phyloP scores from a whole-genome alignment of 2,888 invertebrate species.

The Prosapia bicincta region DNA sequence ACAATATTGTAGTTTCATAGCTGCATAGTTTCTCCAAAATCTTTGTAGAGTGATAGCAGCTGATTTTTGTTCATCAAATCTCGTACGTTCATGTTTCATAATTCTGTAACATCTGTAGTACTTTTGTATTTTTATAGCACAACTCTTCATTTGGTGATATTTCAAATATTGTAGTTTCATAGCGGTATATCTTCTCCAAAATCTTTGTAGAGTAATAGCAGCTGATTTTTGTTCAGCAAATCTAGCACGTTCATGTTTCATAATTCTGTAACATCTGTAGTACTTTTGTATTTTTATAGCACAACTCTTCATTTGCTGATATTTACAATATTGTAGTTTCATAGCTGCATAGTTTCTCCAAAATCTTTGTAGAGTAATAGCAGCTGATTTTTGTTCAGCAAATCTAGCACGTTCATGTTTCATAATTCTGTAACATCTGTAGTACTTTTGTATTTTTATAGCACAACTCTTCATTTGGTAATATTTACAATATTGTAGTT shows the following conservation, averaged over 20 bases:
- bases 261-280: constrained; percentile 29
- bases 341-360: too few species aligned
- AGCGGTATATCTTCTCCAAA: constrained; percentile 46
- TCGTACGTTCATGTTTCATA: constrained; percentile 10
- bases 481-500: too few species aligned
- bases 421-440: too few species aligned
- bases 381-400: too few species aligned
- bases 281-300: too few species aligned
- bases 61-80: constrained; percentile 43
- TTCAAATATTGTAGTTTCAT: constrained; percentile 43
- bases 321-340: too few species aligned
- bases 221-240: not conserved
- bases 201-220: constrained; percentile 45
- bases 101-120: constrained; percentile 38
- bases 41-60: constrained; percentile 47
- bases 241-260: not conserved
- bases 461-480: too few species aligned
- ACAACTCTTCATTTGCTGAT: too few species aligned
- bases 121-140: constrained; percentile 48
- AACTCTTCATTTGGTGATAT: constrained; percentile 44
- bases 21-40: constrained; percentile 38
- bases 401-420: too few species aligned
- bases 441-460: too few species aligned
- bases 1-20: not conserved
- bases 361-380: too few species aligned